Base-by-base conservation (phyloP, 2,113 vertebrate species). In the Talpa occidentalis region DNA sequence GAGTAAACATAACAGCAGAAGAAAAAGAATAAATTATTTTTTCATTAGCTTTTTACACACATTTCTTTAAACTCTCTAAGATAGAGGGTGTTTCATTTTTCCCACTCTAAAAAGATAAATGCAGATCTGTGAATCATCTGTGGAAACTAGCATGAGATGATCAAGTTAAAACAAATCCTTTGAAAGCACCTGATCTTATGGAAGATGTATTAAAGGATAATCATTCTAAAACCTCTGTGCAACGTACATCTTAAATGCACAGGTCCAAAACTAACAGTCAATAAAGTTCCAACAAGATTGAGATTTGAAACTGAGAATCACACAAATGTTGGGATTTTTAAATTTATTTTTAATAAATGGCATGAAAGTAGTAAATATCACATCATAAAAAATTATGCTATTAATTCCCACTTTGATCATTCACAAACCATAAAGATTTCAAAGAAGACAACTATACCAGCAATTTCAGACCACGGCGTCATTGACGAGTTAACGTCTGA, bases 401-500 rank as follows among this genome's bases (percentile, higher is more conserved):
- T 87, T 91, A 64, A 60, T 60, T 47, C 10, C 49, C 9, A 91
- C 16, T 83, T 81, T 64, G 37, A 21, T 86, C 72, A 86, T 73
- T 91, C 85, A 88, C 26, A 80, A 84, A 91, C 35, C 17, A 83
- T n/a, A 88, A 42, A 94, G n/a, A 93, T 42, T 56, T 67, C 88
- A 84, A 10, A 66, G 42, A 91, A 77, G 44, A 90, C 69, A 14
- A 88, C 22, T 10, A 0, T 72, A 56, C 16, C 37, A 83, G 49
- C 56, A 84, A 66, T 96, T 90, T 84, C 80, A 90, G 84, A 59
- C 54, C 21, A 44, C 64, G 28, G 28, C 35, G 89, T 82, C 4
- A 3, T 80, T 89, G 89, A 94, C 86, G 64, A 95, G 74, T 90
- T 89, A 81, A 73, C 77, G 77, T 28, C 74, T 77, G 66, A 96